Percentiles rank a stretch among this genome's conserved stretches.
phyloP scores from a whole-genome alignment of 1,140 invertebrate species.

The Drosophila sulfurigaster region DNA sequence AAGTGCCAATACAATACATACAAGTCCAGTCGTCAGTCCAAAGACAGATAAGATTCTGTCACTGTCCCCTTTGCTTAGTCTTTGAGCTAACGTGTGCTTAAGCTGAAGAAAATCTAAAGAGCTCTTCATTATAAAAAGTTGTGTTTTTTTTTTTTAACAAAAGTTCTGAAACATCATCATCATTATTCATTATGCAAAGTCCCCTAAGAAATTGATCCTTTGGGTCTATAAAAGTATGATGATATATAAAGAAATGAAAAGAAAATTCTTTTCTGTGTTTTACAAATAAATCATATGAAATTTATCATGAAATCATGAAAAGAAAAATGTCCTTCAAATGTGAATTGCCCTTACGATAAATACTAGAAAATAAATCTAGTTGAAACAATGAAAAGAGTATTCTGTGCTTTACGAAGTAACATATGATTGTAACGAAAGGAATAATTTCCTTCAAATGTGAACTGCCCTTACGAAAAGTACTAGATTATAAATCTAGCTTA shows the following conservation, averaged over 20 bases:
- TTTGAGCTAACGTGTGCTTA: conserved; percentile 28
- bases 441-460: too few species aligned
- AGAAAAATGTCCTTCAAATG: neutral
- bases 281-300: too few species aligned
- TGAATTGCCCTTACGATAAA: conserved; percentile 3
- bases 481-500: too few species aligned
- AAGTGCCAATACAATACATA: conserved; percentile 3
- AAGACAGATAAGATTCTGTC: conserved; percentile 1
- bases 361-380: neutral
- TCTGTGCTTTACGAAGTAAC: too few species aligned
- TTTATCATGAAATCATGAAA: too few species aligned
- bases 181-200: neutral
- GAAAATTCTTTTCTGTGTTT: too few species aligned
- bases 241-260: too few species aligned
- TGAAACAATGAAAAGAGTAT: neutral
- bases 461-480: too few species aligned
- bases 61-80: conserved; percentile 39
- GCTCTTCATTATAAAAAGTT: neutral
- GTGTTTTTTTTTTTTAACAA: neutral
- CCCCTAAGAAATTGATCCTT: neutral
- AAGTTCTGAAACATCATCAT: neutral
- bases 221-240: neutral
- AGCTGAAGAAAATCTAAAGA: conserved; percentile 20
- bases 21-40: neutral
- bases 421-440: too few species aligned